These are phyloP conservation scores for Scaptomyza polygonia DNA, from an alignment of 2,888 invertebrate genomes.

Conservation along the genomic window DNA sequence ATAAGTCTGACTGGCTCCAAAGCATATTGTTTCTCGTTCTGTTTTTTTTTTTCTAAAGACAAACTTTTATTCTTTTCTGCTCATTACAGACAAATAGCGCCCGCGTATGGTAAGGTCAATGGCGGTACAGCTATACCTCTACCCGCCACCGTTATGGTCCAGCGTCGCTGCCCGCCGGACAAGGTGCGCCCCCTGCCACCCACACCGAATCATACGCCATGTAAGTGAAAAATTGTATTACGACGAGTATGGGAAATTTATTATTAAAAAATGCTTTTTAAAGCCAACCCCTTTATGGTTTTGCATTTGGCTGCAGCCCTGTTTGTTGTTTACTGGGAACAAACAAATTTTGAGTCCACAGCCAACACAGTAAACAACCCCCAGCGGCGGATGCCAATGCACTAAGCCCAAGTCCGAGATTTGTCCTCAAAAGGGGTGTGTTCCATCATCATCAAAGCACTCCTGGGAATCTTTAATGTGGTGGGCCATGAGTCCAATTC, in stretches of 20 bases:
- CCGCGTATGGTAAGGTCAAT: conserved; percentile 86
- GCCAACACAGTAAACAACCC: conserved; percentile 54
- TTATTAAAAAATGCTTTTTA: conserved; percentile 67
- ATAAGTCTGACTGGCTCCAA: conserved; percentile 8
- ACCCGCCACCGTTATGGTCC: conserved; percentile 91
- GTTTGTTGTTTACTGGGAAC: conserved; percentile 58
- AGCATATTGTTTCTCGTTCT: conserved; percentile 28
- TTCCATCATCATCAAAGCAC: conserved; percentile 51
- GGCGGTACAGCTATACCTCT: conserved; percentile 91
- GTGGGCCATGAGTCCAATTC: conserved; percentile 11
- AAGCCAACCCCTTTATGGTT: conserved; percentile 48
- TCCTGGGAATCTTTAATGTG: conserved; percentile 34
- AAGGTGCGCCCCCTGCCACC: conserved; percentile 91
- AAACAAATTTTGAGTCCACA: conserved; percentile 66
- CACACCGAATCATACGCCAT: conserved; percentile 86
- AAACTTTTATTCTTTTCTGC: conserved; percentile 65
- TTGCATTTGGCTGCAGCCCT: conserved; percentile 1
- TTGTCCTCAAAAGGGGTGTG: conserved; percentile 36
- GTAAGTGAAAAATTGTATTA: conserved; percentile 79
- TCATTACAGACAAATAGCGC: conserved; percentile 88
- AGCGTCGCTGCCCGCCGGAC: conserved; percentile 91
- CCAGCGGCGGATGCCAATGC: conserved; percentile 53
- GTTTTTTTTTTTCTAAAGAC: conserved; percentile 2
- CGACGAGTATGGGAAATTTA: conserved; percentile 49
- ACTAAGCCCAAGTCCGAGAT: conserved; percentile 57